Percentiles rank a stretch among this genome's conserved stretches.
These are phyloP conservation scores for Sterna hirundo DNA, from an alignment of 2,113 vertebrate species.

Conservation along the genomic window DNA sequence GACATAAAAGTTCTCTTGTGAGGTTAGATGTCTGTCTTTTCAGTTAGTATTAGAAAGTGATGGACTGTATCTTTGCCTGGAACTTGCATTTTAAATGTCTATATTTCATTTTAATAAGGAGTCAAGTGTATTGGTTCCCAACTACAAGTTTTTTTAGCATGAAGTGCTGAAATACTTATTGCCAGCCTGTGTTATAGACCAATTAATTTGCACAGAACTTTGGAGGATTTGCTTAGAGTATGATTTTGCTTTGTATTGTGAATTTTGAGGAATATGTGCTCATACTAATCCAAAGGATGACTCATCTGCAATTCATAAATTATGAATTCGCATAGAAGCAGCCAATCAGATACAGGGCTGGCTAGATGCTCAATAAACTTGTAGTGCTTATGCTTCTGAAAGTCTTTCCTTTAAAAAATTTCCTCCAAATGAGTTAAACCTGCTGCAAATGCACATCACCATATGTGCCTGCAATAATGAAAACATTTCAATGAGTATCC, in stretches of 20 bases:
- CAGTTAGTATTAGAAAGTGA: background rate
- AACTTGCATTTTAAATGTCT: background rate
- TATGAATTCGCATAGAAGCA: background rate
- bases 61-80: background rate
- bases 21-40: background rate
- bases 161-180: background rate
- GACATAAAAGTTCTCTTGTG: background rate
- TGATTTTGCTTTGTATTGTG: background rate
- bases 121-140: background rate
- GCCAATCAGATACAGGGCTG: background rate
- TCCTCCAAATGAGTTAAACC: background rate
- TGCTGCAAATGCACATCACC: background rate
- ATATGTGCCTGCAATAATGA: background rate
- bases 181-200: background rate
- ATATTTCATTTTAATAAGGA: background rate
- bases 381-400: background rate
- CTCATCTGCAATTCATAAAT: background rate
- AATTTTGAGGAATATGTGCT: background rate
- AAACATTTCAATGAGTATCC: background rate
- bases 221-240: background rate
- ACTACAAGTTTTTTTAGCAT: background rate
- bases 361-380: background rate
- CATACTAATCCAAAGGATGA: background rate
- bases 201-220: background rate
- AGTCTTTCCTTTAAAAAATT: background rate